Percentiles rank a stretch among this genome's conserved stretches.
These are phyloP conservation scores for Gnathochromis pfefferi DNA, from an alignment of 2,113 vertebrate species.

Conservation along the genomic window DNA sequence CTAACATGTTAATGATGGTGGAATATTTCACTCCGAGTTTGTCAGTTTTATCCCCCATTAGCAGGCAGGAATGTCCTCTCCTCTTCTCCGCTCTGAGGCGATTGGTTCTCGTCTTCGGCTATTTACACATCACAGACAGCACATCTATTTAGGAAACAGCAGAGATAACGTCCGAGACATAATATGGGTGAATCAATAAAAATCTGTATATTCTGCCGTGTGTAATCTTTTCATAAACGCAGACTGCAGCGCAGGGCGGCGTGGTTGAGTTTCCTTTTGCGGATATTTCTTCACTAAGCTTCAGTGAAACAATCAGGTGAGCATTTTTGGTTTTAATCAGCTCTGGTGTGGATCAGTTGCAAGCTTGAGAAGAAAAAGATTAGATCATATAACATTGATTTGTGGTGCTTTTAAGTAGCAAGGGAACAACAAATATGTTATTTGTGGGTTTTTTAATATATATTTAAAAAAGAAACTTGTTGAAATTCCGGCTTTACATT, in stretches of 20 bases:
- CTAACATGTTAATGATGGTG: slow-evolving; percentile 36
- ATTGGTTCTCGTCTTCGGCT: slow-evolving; percentile 20
- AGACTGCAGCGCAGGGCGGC: background rate
- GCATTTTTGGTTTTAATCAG: background rate
- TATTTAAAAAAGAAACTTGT: background rate
- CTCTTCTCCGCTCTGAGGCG: background rate
- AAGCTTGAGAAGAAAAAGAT: background rate
- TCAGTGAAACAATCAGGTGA: background rate
- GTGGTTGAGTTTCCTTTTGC: background rate
- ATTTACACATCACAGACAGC: slow-evolving; percentile 39
- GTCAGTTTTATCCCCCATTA: slow-evolving; percentile 61
- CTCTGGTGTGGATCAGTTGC: background rate
- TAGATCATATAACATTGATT: background rate
- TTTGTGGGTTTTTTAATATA: background rate
- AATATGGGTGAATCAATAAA: slow-evolving; percentile 6
- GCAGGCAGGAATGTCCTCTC: slow-evolving; percentile 56
- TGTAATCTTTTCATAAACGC: background rate
- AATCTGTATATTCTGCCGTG: background rate
- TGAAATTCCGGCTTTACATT: background rate
- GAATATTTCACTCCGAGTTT: slow-evolving; percentile 51
- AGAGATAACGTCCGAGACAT: slow-evolving; percentile 17
- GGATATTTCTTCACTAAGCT: background rate
- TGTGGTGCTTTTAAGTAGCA: background rate
- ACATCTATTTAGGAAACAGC: slow-evolving; percentile 25
- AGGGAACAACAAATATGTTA: background rate